Percentiles rank a stretch among this genome's conserved stretches.
Evolutionary conservation across 2,113 vertebrate species (phyloP).

Genomic region (Leptobrachium ailaonicum): DNA sequence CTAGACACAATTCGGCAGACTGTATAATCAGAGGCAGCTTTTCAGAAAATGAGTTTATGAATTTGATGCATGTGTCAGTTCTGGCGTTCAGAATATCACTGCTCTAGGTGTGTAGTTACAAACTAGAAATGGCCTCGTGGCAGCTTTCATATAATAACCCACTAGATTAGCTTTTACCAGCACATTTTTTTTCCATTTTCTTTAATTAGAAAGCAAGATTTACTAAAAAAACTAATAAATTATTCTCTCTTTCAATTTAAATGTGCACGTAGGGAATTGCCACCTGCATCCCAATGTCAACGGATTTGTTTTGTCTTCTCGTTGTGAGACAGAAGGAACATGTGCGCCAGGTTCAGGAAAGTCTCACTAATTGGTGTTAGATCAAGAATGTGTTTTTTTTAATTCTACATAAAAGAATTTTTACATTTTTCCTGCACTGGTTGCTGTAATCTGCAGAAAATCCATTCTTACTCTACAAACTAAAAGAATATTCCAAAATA

Average conservation of each 20-base stretch:
- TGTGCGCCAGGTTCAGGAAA: conserved; percentile 48
- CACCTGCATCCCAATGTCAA: not conserved
- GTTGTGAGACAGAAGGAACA: not conserved
- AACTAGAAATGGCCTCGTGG: conserved; percentile 9
- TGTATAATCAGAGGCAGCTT: conserved; percentile 20
- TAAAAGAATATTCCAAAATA: conserved; percentile 9
- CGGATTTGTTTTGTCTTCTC: conserved; percentile 2
- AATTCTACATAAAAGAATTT: no score
- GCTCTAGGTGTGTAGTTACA: conserved; percentile 6
- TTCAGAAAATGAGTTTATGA: not conserved
- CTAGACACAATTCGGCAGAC: not conserved
- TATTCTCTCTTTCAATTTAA: not conserved
- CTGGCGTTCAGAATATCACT: not conserved
- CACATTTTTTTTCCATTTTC: conserved; percentile 3
- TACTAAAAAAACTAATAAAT: not conserved
- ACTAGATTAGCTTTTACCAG: conserved; percentile 6
- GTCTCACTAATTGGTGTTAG: conserved; percentile 40
- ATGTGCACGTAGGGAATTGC: conserved; percentile 16
- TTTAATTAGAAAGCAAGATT: conserved; percentile 34
- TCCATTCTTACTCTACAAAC: conserved; percentile 49
- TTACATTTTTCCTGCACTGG: not conserved
- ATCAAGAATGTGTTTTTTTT: conserved; percentile 36
- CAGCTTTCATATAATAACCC: conserved; percentile 17
- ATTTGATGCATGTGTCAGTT: not conserved
- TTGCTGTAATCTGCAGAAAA: conserved; percentile 36